Evolutionary conservation across 1,140 invertebrate genomes (phyloP).

Genomic region (Drosophila persimilis): DNA sequence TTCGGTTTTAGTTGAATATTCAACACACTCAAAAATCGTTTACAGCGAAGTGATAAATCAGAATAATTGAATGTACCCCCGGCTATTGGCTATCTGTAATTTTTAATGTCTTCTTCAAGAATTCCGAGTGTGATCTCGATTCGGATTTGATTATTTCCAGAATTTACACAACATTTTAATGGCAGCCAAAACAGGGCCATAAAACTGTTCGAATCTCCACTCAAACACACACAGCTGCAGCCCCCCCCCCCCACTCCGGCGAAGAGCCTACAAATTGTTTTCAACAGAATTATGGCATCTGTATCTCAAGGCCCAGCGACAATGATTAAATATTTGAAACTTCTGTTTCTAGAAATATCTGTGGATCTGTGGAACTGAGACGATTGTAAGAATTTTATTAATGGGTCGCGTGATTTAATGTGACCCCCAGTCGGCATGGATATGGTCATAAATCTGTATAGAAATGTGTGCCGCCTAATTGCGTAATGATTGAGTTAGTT

Average conservation of each 20-base stretch:
- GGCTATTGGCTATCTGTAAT: constrained; percentile 9
- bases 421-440: constrained; percentile 39
- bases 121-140: constrained; percentile 50
- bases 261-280: constrained; percentile 69
- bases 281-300: constrained; percentile 75
- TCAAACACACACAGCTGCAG: constrained; percentile 39
- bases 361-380: not conserved
- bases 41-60: constrained; percentile 18
- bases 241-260: not conserved
- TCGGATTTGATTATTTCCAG: constrained; percentile 52
- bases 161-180: constrained; percentile 76
- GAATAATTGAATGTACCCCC: constrained; percentile 14
- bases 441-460: constrained; percentile 45
- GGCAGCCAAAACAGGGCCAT: constrained; percentile 52
- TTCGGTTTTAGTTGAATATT: too few relatives aligned
- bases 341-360: constrained; percentile 58
- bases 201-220: constrained; percentile 44
- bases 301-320: constrained; percentile 46
- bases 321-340: constrained; percentile 76
- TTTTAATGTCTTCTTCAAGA: constrained; percentile 60
- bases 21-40: not conserved
- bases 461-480: constrained; percentile 59
- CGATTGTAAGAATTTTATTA: constrained; percentile 72
- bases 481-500: constrained; percentile 77
- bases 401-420: constrained; percentile 76